phyloP scores from a whole-genome alignment of 2,797 vertebrate species.

The Fistularia tabacaria region DNA sequence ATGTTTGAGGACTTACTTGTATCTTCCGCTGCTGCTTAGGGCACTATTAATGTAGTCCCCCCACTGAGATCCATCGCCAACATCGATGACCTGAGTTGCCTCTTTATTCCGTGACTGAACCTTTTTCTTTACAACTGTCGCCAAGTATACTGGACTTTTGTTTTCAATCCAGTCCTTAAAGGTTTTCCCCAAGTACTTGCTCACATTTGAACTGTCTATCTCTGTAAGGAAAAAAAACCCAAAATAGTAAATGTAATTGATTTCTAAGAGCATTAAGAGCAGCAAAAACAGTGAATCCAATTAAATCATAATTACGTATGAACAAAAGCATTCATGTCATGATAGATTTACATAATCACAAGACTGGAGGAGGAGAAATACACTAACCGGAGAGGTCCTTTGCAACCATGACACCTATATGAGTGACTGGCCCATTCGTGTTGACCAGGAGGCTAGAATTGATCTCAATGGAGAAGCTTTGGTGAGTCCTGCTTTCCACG shows the following conservation, averaged over 20 bases:
- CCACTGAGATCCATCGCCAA: conserved; percentile 48
- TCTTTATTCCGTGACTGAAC: not conserved
- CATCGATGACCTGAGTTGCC: fast-evolving
- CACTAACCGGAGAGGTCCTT: conserved; percentile 20
- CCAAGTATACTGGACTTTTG: conserved; percentile 38
- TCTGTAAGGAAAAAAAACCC: conserved; percentile 19
- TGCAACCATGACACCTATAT: conserved; percentile 63
- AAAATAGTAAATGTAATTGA: too few relatives aligned
- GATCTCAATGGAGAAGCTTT: conserved; percentile 53
- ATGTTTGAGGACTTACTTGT: conserved; percentile 55
- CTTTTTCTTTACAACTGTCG: conserved; percentile 20
- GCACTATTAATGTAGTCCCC: conserved; percentile 44
- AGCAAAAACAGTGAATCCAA: not conserved
- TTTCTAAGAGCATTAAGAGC: too few relatives aligned
- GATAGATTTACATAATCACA: too few relatives aligned
- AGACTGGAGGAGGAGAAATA: not conserved
- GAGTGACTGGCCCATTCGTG: conserved; percentile 48
- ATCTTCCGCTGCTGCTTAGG: conserved; percentile 39
- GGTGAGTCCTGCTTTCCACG: fast-evolving
- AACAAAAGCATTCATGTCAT: too few relatives aligned
- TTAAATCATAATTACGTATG: too few relatives aligned
- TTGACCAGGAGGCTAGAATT: conserved; percentile 12
- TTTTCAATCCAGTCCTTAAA: conserved; percentile 40
- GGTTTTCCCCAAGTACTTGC: conserved; percentile 29
- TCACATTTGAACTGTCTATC: fast-evolving